Conservation (phyloP, 2,797 vertebrate genomes). For the Sebastes taczanowskii region DNA sequence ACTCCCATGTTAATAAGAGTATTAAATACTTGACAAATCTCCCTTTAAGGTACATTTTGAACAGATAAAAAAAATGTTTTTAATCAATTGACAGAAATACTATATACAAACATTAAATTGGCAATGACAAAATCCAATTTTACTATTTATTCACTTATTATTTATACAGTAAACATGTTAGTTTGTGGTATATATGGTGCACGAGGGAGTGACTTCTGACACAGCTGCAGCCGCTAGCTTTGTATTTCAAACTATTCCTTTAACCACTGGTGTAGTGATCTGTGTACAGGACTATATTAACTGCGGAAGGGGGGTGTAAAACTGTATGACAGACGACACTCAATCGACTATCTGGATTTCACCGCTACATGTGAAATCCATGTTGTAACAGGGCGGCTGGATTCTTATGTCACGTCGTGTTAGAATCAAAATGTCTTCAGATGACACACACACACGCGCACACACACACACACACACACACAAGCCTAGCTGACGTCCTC, state of each 20-base stretch:
- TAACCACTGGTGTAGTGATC: neutral
- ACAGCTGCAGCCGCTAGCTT: neutral
- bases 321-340: neutral
- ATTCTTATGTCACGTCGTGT: slow-evolving; percentile 17
- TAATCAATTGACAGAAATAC: too few species aligned
- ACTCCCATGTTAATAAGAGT: too few species aligned
- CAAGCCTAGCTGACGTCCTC: slow-evolving; percentile 4
- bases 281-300: neutral
- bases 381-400: neutral
- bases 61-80: too few species aligned
- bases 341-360: neutral
- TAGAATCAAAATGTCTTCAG: slow-evolving; percentile 36
- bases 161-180: too few species aligned
- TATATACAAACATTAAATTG: too few species aligned
- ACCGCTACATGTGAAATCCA: neutral
- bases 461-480: slow-evolving; percentile 37
- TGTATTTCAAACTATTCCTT: neutral
- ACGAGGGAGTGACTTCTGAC: too few species aligned
- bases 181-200: too few species aligned
- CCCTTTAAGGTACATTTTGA: too few species aligned
- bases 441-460: slow-evolving; percentile 36
- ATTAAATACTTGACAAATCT: too few species aligned
- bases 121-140: too few species aligned
- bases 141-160: neutral
- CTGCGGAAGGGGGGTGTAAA: neutral